Conservation (phyloP, 2,797 vertebrate species). For the Urocyon cinereoargenteus region DNA sequence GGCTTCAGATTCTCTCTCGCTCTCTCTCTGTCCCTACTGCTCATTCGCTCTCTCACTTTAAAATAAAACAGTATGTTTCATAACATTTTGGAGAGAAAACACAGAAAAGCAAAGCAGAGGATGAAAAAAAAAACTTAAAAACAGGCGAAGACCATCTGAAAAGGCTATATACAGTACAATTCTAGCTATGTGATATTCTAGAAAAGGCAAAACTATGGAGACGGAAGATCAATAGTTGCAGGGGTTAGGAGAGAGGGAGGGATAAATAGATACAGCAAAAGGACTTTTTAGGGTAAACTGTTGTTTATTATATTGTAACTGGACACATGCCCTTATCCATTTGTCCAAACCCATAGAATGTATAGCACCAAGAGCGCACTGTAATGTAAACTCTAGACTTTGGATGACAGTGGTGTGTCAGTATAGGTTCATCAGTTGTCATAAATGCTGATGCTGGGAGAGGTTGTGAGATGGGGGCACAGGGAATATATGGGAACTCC, state of each 20-base stretch:
- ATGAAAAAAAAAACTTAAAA: not conserved
- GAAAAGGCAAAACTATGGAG: not conserved
- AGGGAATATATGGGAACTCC: not conserved
- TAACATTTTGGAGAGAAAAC: not conserved
- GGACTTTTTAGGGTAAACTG: not conserved
- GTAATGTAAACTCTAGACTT: not conserved
- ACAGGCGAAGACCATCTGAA: not conserved
- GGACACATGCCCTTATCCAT: not conserved
- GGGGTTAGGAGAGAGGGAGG: not conserved
- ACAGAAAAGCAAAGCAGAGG: not conserved
- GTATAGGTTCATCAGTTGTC: not conserved
- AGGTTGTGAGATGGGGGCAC: not conserved
- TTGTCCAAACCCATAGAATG: not conserved
- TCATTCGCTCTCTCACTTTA: not conserved
- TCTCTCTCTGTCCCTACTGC: not conserved
- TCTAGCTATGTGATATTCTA: not conserved
- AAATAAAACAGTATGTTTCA: not conserved
- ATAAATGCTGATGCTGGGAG: not conserved
- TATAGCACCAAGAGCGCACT: not conserved
- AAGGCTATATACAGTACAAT: not conserved
- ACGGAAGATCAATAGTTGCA: not conserved
- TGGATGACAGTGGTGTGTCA: not conserved
- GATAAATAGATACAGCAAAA: not conserved
- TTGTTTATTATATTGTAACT: not conserved
- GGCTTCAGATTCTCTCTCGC: not conserved